Conservation (phyloP, 2,888 invertebrate genomes). For the Deroplatys truncata region DNA sequence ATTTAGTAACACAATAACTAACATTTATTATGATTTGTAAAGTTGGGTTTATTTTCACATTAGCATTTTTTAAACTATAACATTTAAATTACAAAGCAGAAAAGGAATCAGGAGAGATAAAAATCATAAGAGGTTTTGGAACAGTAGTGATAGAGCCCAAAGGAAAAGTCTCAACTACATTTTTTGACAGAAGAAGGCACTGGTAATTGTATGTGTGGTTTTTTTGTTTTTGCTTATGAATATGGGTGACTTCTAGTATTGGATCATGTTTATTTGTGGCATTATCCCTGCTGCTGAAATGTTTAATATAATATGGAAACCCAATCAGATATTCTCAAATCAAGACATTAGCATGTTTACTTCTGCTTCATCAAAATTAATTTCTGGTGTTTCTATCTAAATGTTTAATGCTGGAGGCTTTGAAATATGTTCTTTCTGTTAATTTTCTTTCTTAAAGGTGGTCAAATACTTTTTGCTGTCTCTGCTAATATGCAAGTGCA, state of each 20-base stretch:
- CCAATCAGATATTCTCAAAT: background rate
- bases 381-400: background rate
- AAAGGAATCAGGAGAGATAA: background rate
- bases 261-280: background rate
- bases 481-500: background rate
- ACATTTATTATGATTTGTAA: no score
- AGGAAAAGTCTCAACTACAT: background rate
- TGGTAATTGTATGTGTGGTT: background rate
- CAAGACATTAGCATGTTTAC: background rate
- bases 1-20: no score
- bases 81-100: background rate
- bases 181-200: background rate
- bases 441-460: conserved; percentile 3
- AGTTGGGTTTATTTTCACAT: no score
- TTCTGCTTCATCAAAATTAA: background rate
- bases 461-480: background rate
- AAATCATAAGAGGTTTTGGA: background rate
- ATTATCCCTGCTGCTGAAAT: background rate
- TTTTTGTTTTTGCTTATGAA: background rate
- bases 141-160: background rate
- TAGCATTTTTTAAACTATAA: no score
- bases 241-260: background rate
- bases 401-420: background rate
- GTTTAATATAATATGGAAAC: background rate
- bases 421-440: background rate